These are phyloP conservation scores for Coremacera marginata DNA, from an alignment of 2,888 invertebrate species.

Conservation along the genomic window DNA sequence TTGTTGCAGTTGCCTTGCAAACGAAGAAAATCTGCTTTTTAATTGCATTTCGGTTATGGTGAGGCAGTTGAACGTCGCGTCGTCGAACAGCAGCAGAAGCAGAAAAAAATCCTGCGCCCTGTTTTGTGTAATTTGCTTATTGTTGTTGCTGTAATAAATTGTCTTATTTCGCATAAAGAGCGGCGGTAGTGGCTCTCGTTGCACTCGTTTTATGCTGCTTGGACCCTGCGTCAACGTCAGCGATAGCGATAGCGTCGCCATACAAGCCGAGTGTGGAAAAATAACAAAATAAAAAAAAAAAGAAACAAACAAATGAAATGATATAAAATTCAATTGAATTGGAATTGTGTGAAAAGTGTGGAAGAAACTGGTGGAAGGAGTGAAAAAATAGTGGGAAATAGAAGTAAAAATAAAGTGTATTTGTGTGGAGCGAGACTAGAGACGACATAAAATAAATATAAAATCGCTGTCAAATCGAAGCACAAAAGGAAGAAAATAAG, in stretches of 20 bases:
- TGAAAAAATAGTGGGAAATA: not conserved
- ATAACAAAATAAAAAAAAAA: not conserved
- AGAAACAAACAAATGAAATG: not conserved
- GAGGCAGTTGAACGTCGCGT: not conserved
- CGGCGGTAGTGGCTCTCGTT: not conserved
- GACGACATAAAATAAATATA: slow-evolving; percentile 11
- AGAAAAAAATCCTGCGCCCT: slow-evolving; percentile 4
- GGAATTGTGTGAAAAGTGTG: slow-evolving; percentile 27
- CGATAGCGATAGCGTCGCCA: not conserved
- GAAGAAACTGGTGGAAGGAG: slow-evolving; percentile 17
- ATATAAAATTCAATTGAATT: slow-evolving; percentile 31
- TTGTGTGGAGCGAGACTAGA: not conserved
- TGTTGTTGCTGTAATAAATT: slow-evolving; percentile 18
- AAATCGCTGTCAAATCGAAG: slow-evolving; percentile 26
- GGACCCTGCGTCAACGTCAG: not conserved
- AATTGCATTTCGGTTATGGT: not conserved
- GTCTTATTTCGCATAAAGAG: not conserved
- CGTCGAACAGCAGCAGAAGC: not conserved
- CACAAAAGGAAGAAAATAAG: slow-evolving; percentile 16
- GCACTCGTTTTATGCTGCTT: not conserved
- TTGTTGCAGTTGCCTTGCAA: not conserved
- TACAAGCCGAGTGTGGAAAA: not conserved
- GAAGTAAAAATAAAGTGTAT: slow-evolving; percentile 1
- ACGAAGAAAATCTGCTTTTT: not conserved
- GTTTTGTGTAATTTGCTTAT: not conserved